Evolutionary conservation across 2,113 vertebrate species (phyloP), one percentile per base, ranked within the genome.

Genomic region (Xiphophorus couchianus): DNA sequence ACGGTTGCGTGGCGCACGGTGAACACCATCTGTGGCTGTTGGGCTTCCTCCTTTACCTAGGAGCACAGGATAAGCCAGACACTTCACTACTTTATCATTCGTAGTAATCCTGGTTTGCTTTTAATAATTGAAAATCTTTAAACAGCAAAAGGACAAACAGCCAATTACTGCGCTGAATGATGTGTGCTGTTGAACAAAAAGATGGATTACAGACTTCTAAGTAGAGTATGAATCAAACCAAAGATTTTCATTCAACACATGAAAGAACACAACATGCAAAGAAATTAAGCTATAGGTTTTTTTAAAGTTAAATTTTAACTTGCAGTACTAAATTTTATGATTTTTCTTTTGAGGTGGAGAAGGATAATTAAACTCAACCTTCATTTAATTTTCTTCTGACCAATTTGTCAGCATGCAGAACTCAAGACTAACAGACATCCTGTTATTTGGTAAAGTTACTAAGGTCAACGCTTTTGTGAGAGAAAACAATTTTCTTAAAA

Each of bases 21-120:
- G 89, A 97, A 97, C 83, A 94, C 94, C 95, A 95, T 96, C 94
- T 97, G 96, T 0, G 97, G 95, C 83, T 96, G 95, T 73, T 94
- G 95, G 0, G 93, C 84, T 0, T 94, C 90, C 30, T 96, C 95
- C 68, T 97, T 96, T 25, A 94, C 96, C 98, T 99, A 93, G 62
- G 72, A 90, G 17, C 67, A 89, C 15, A 76, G 54, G 72, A 70
- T 10, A 48, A 64, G 58, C 39, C 62, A 77, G 61, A 82, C 69
- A 71, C n/a, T 74, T 27, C 19, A 68, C 69, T 54, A 60, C 78
- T 67, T 60, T 62, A 74, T 76, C 51, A 68, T 8, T 77, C 62
- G 62, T 37, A 71, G 63, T 1, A 73, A 72, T 82, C 35, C 71
- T 51, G 33, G 70, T 62, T 51, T 37, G 64, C 15, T 58, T 64